phyloP scores from a whole-genome alignment of 2,888 invertebrate species.

The Macrosiphum euphorbiae region DNA sequence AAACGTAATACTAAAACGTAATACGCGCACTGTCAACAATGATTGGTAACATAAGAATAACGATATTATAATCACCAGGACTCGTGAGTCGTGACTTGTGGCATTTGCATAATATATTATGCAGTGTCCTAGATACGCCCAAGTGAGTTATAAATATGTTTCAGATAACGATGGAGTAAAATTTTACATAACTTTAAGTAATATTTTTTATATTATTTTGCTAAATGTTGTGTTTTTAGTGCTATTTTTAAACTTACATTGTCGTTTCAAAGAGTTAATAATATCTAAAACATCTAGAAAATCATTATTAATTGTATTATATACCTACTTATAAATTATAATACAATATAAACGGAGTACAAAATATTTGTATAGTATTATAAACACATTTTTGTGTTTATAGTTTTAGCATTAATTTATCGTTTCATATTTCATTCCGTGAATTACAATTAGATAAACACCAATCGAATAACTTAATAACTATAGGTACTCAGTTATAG shows the following conservation, averaged over 20 bases:
- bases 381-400: neutral
- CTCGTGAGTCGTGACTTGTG: neutral
- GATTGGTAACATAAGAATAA: neutral
- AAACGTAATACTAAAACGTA: neutral
- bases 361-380: neutral
- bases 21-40: neutral
- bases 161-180: neutral
- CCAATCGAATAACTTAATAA: neutral
- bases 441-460: neutral
- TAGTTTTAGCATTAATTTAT: neutral
- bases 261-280: neutral
- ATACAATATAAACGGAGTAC: neutral
- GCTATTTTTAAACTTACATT: neutral
- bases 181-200: neutral
- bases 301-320: neutral
- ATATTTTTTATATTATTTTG: neutral
- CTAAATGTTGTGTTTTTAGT: neutral
- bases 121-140: neutral
- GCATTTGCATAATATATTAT: neutral
- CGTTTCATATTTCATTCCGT: neutral
- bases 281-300: neutral
- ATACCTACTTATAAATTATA: too few relatives aligned
- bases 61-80: neutral
- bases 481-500: neutral
- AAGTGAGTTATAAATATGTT: neutral